These are phyloP conservation scores for Orussus abietinus DNA, from an alignment of 1,140 invertebrate genomes.

Conservation along the genomic window DNA sequence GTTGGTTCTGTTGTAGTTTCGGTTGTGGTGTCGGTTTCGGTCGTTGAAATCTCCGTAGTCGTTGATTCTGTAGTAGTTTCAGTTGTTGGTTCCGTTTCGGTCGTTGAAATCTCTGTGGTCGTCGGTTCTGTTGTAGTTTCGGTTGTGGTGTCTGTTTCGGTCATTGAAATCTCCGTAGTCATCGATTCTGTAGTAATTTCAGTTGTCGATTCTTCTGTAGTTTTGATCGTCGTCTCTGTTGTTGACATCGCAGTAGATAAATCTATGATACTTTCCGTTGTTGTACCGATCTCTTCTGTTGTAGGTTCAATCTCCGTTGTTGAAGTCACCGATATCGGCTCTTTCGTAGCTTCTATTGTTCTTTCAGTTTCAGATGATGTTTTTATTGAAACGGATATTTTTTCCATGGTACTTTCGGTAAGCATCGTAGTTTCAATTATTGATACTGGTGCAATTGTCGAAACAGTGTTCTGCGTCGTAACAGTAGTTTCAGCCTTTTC, in stretches of 20 bases:
- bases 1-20: background rate
- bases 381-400: background rate
- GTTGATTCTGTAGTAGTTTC: background rate
- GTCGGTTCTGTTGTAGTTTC: background rate
- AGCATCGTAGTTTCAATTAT: no score
- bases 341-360: conserved; percentile 3
- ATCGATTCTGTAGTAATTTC: no score
- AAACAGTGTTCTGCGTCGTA: no score
- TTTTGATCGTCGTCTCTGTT: no score
- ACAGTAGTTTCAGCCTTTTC: no score
- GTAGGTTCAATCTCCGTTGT: background rate
- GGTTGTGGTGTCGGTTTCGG: background rate
- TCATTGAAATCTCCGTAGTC: no score
- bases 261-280: no score
- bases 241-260: no score
- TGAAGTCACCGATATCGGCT: background rate
- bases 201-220: no score
- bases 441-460: no score
- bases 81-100: background rate
- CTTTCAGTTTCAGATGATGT: conserved; percentile 3
- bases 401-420: conserved; percentile 3
- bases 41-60: background rate
- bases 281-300: no score
- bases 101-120: background rate
- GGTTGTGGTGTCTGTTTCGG: background rate